Percentiles rank a stretch among this genome's conserved stretches.
phyloP scores from a whole-genome alignment of 1,140 invertebrate species.

The Drosophila albomicans region DNA sequence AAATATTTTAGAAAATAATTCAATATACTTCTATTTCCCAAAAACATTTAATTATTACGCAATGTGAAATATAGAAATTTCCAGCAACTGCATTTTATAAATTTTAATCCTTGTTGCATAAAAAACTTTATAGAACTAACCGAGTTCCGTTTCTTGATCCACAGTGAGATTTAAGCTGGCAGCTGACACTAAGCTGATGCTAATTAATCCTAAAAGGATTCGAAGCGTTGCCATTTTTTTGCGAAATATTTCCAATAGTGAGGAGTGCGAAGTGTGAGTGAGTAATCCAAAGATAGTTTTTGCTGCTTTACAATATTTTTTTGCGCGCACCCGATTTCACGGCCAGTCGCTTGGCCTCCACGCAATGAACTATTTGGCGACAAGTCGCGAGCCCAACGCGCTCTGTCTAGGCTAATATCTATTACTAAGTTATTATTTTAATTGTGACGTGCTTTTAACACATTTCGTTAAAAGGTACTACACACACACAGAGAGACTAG shows the following conservation, averaged over 20 bases:
- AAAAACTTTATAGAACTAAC: constrained; percentile 18
- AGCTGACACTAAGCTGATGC: constrained; percentile 19
- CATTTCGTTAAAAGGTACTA: constrained; percentile 49
- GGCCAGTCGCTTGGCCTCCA: constrained; percentile 68
- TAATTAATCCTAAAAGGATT: constrained; percentile 21
- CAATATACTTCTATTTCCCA: too few species aligned
- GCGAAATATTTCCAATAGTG: not conserved
- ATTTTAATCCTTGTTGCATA: not conserved
- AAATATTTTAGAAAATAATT: too few species aligned
- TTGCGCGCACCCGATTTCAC: constrained; percentile 42
- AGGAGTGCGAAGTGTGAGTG: not conserved
- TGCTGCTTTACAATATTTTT: constrained; percentile 11
- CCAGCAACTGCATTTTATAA: not conserved
- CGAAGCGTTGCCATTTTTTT: constrained; percentile 19
- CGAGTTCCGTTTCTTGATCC: constrained; percentile 25
- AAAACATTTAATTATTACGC: too few species aligned
- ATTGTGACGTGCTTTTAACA: constrained; percentile 77
- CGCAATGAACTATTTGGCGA: constrained; percentile 62
- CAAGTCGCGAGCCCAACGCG: constrained; percentile 18
- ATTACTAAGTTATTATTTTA: constrained; percentile 82
- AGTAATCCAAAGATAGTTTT: constrained; percentile 15
- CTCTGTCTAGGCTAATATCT: constrained; percentile 74
- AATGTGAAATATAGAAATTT: too few species aligned
- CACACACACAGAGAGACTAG: not conserved
- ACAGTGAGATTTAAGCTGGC: constrained; percentile 1